Conservation (phyloP, 2,113 vertebrate genomes). For the Phalacrocorax pelagicus region DNA sequence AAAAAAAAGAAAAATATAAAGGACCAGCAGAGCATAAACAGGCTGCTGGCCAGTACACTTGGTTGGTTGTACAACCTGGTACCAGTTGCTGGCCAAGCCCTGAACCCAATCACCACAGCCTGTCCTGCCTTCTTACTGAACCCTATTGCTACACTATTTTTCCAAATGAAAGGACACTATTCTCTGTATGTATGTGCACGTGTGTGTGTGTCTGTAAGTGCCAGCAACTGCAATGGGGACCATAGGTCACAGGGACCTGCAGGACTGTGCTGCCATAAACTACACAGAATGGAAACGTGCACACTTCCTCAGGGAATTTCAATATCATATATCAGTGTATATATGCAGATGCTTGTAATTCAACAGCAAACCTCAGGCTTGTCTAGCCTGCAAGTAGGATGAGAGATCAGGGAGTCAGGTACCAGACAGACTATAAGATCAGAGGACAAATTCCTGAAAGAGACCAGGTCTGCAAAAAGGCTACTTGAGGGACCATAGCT, state of each 20-base stretch:
- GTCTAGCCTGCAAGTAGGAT: not conserved
- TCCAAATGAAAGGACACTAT: not conserved
- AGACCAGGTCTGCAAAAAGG: not conserved
- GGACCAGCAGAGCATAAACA: not conserved
- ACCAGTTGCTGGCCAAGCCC: not conserved
- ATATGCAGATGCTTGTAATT: not conserved
- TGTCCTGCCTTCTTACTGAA: not conserved
- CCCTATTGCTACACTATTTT: not conserved
- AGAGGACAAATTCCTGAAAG: not conserved
- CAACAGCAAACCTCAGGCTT: not conserved
- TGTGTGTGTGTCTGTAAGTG: not conserved
- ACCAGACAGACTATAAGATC: not conserved
- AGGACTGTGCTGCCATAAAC: not conserved
- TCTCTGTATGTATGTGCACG: fast-evolving
- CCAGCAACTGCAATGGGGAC: not conserved
- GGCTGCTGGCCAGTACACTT: not conserved
- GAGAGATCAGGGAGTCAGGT: not conserved
- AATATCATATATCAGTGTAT: not conserved
- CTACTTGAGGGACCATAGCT: not conserved
- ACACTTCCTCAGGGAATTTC: not conserved
- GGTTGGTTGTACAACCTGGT: too few relatives aligned
- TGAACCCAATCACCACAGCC: not conserved
- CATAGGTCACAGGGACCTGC: fast-evolving
- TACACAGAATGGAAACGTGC: not conserved
- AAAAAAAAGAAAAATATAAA: too few relatives aligned